Evolutionary conservation across 2,888 invertebrate genomes (phyloP), one percentile per base, ranked within the genome.

Genomic region (Exephanes ischioxanthus): DNA sequence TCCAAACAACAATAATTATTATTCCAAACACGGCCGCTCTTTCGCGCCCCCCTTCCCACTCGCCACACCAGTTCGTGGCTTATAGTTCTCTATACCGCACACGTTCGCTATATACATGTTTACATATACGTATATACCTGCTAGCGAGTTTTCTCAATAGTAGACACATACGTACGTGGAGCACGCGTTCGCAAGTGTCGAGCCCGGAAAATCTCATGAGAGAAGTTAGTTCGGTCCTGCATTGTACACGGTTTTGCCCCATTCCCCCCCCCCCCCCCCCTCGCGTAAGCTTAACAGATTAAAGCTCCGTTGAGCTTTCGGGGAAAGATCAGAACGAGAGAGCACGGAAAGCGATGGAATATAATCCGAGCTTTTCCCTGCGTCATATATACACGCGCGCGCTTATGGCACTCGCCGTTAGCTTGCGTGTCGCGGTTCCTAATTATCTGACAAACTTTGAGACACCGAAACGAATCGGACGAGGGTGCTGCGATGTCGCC

Each of bases 1-100:
- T 79, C 70, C 75, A 85, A 87, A 90, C 89, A 89, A 88, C 83
- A 87, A 88, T 90, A 87, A 92, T 92, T 91, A 91, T 90, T 91
- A 91, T 92, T 92, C 92, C 76, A 79, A 86, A 86, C 91, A 91
- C 90, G 91, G 86, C 66, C 61, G 72, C 76, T 71, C 83, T 85
- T 78, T 83, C 68, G 41, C 83, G 45, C 70, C 61, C 48, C 45
- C 51, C n/a, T 75, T 67, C 73, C 70, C 30, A 30, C 76, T 45
- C 26, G 22, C 37, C 61, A 79, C 30, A 70, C 19, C 41, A 30
- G 19, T 58, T 30, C 63, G 19, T 22, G 53, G 55, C 51, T 72
- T 72, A 51, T 53, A 48, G 19, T 48, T 26, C 58, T 55, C 45
- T 71, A 55, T 70, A 68, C 45, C 45, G 19, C 66, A 26, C 66